phyloP scores from a whole-genome alignment of 2,888 invertebrate genomes.

The Philaethria dido region DNA sequence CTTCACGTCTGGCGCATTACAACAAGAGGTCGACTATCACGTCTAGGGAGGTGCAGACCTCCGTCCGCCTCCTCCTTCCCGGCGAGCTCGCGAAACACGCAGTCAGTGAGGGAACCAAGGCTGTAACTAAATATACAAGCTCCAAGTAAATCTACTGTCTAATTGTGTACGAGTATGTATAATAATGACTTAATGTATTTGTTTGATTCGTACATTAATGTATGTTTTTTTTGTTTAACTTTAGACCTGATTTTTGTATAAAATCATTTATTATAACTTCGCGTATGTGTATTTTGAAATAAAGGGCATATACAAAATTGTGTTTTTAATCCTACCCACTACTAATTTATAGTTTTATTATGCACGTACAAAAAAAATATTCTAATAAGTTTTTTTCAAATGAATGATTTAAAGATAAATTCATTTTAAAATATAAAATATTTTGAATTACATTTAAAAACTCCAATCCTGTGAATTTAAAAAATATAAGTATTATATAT shows the following conservation, averaged over 20 bases:
- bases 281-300: slow-evolving; percentile 4
- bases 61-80: slow-evolving; percentile 86
- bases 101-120: slow-evolving; percentile 86
- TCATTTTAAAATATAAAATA: no score
- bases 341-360: no score
- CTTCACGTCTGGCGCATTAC: slow-evolving; percentile 86
- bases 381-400: background rate
- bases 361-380: background rate
- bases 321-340: slow-evolving; percentile 1
- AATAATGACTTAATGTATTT: background rate
- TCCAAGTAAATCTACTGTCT: slow-evolving; percentile 54
- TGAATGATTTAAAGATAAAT: background rate
- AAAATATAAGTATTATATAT: no score
- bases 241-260: slow-evolving; percentile 11
- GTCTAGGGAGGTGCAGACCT: slow-evolving; percentile 87
- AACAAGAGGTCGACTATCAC: slow-evolving; percentile 87
- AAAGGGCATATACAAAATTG: background rate
- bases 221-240: background rate
- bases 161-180: no score
- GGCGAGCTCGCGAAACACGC: slow-evolving; percentile 89
- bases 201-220: background rate
- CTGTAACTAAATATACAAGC: slow-evolving; percentile 84
- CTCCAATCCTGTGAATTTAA: no score
- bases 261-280: slow-evolving; percentile 11
- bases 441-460: no score